These are phyloP conservation scores for Sebastes elongatus DNA, from an alignment of 2,797 vertebrate species.

Conservation along the genomic window DNA sequence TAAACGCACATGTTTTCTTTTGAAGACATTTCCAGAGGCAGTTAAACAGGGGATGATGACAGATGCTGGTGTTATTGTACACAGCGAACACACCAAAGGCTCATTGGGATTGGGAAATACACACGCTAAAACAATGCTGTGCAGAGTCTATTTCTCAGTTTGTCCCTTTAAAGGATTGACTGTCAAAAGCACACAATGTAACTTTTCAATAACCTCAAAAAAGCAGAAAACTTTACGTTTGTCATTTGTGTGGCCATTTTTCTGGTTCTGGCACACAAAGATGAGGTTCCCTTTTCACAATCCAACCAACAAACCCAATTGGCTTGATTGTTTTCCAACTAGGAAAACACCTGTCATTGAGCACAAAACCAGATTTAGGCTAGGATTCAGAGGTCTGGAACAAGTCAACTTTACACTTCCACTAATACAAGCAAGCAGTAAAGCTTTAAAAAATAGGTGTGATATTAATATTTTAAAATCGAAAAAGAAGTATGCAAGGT, in stretches of 20 bases:
- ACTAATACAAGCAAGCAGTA: neutral
- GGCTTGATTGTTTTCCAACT: neutral
- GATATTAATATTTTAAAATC: neutral
- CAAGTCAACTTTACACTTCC: neutral
- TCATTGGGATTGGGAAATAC: neutral
- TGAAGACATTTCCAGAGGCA: slow-evolving; percentile 19
- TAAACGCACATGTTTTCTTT: slow-evolving; percentile 10
- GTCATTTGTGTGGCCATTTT: too few species aligned
- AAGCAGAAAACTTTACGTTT: neutral
- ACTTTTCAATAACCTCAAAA: neutral
- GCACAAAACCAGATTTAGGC: neutral
- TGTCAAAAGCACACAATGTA: neutral
- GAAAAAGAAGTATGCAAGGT: neutral
- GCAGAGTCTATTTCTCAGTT: neutral
- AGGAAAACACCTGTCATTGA: neutral
- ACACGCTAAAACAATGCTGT: neutral
- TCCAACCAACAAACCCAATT: neutral
- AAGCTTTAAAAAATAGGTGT: neutral
- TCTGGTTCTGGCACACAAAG: neutral
- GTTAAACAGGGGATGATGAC: neutral
- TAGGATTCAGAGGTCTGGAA: neutral
- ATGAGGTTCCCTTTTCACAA: neutral
- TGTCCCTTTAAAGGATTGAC: neutral
- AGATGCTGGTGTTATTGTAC: slow-evolving; percentile 9
- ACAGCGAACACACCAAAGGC: neutral